Evolutionary conservation across 2,888 invertebrate species (phyloP), one percentile per base, ranked within the genome.

Genomic region (Pollenia angustigena): DNA sequence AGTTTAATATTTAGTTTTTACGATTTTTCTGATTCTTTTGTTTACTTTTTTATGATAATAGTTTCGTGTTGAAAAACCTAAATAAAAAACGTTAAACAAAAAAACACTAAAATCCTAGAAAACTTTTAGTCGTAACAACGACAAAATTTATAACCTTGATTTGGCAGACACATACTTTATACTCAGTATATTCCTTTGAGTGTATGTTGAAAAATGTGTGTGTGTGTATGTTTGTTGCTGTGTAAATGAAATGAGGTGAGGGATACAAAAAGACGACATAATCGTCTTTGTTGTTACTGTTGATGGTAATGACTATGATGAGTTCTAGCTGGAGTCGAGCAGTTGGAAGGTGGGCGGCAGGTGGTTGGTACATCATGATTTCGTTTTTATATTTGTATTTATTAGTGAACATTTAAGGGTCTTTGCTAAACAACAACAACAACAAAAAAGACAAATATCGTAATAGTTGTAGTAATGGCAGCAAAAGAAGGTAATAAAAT

Each of bases 1-100:
- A 72, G 7, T 50, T 32, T 68, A 62, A 66, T 58, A 23, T 56
- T 82, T 56, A 44, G 12, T 79, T 76, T 85, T 54, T 72, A 18
- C 75, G 62, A 74, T 74, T 82, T 78, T 78, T 79, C 46, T 64
- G 40, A 60, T 80, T 64, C 69, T 78, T 76, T 76, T 74, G 74
- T 89, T 87, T 85, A 89, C 85, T 89, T 89, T 91, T 87, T 91
- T 91, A 91, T 90, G 90, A 89, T 91, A 91, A 91, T 91, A 91
- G 92, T 91, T 91, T 91, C 90, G 91, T 91, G 91, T 91, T 86
- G 89, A 89, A 89, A 88, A 89, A 90, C 90, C 72, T 56, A 23
- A 80, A 85, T 46, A 64, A 62, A 62, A 52, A 68, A 50, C 32
- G 23, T 66, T 48, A 62, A 12, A 71, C 64, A 83, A 69, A 76